Evolutionary conservation across 2,888 invertebrate species (phyloP), one percentile per base, ranked within the genome.

Genomic region (Pasiphila rectangulata): DNA sequence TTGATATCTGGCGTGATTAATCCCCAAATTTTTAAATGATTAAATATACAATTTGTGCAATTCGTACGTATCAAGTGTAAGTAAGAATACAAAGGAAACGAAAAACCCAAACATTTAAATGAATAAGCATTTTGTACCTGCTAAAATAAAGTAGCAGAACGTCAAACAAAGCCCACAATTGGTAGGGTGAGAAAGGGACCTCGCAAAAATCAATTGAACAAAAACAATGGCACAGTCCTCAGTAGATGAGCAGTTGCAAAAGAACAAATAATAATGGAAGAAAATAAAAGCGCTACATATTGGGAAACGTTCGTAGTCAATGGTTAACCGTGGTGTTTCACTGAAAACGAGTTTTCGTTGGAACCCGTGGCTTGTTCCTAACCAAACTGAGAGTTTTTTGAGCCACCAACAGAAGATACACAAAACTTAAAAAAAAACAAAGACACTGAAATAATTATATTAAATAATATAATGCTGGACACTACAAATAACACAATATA

Each of bases 231-330:
- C 59, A 56, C 58, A n/a, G 13, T 3, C 51, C 62, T 64, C 66
- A 69, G 70, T 72, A 73, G 75, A 78, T 69, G 68, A 70, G 65
- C 64, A 65, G 67, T 72, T 67, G 65, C 65, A 46, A 56, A 63
- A 60, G 63, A 75, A 73, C 72, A 74, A 75, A 75, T 69, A 72
- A 19, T 32, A 67, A 70, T 65, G 63, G 67, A 73, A 69, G 62
- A 59, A 50, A 64, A 73, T 66, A 68, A 78, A 72, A 70, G 65
- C 61, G 59, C 55, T 69, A 69, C 68, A 70, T 74, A 73, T 74
- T 77, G 72, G 71, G 64, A 57, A 65, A 64, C 57, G 65, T 48
- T 68, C 64, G 56, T 67, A 72, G 71, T 71, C 71, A 67, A 73
- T 67, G 69, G 72, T 67, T 67, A 65, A 66, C 69, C 63, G 63